Percentiles rank a stretch among this genome's conserved stretches.
phyloP scores from a whole-genome alignment of 2,888 invertebrate species.

The Bembecia ichneumoniformis region DNA sequence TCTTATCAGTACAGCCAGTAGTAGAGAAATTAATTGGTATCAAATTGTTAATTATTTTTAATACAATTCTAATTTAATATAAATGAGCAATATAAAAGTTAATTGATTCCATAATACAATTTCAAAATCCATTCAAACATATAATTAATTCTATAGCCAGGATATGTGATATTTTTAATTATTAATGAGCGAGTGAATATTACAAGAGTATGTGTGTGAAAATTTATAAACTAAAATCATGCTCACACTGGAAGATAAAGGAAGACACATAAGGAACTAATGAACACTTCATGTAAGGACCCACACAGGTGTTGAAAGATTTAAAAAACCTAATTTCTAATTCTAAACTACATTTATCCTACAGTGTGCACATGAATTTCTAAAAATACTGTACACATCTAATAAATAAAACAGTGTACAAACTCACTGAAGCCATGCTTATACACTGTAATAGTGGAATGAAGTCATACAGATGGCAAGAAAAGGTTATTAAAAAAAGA shows the following conservation, averaged over 20 bases:
- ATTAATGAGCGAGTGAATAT: not conserved
- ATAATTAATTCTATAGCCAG: slow-evolving; percentile 14
- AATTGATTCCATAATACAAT: not conserved
- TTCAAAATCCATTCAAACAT: slow-evolving; percentile 6
- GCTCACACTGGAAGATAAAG: not conserved
- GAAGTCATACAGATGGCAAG: slow-evolving; percentile 25
- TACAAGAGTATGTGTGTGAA: not conserved
- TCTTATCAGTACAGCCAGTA: too few relatives aligned
- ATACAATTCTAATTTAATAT: slow-evolving; percentile 11
- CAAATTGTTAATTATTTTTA: too few relatives aligned
- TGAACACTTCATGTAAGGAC: not conserved
- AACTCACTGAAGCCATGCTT: too few relatives aligned
- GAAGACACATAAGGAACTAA: slow-evolving; percentile 8
- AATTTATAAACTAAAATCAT: not conserved
- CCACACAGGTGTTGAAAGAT: not conserved
- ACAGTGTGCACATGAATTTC: not conserved
- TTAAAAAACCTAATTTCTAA: not conserved
- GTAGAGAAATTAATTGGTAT: too few relatives aligned
- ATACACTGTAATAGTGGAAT: slow-evolving; percentile 3
- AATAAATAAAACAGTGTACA: too few relatives aligned
- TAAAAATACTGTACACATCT: not conserved
- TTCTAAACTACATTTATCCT: not conserved
- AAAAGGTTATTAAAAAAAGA: slow-evolving; percentile 18
- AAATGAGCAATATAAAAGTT: slow-evolving; percentile 23
- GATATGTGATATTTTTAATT: slow-evolving; percentile 15